Evolutionary conservation across 2,113 vertebrate genomes (phyloP).

Genomic region (Silurus glanis): DNA sequence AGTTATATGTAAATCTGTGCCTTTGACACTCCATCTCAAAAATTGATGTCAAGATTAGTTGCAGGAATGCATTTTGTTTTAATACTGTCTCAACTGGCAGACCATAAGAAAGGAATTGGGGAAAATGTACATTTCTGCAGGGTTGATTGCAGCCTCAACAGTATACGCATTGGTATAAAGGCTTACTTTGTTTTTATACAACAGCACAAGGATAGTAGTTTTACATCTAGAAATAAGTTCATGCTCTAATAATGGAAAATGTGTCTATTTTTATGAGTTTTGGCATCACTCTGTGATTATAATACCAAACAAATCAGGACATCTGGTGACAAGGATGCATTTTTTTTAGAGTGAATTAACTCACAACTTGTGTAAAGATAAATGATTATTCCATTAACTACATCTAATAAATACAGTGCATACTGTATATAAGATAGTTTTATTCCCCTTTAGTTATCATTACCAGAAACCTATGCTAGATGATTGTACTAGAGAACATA

Average conservation of each 20-base stretch:
- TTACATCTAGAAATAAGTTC: neutral
- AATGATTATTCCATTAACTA: neutral
- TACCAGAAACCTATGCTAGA: neutral
- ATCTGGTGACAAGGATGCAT: neutral
- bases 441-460: neutral
- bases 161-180: neutral
- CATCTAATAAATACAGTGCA: no score
- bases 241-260: neutral
- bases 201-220: neutral
- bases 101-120: neutral
- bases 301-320: neutral
- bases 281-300: neutral
- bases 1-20: neutral
- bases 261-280: no score
- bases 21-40: neutral
- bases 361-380: neutral
- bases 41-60: neutral
- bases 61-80: neutral
- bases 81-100: neutral
- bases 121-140: neutral
- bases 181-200: neutral
- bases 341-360: neutral
- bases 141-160: neutral
- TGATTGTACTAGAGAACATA: neutral
- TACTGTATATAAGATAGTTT: neutral